These are phyloP conservation scores for Saccopteryx leptura DNA, from an alignment of 2,113 vertebrate species.

Conservation along the genomic window DNA sequence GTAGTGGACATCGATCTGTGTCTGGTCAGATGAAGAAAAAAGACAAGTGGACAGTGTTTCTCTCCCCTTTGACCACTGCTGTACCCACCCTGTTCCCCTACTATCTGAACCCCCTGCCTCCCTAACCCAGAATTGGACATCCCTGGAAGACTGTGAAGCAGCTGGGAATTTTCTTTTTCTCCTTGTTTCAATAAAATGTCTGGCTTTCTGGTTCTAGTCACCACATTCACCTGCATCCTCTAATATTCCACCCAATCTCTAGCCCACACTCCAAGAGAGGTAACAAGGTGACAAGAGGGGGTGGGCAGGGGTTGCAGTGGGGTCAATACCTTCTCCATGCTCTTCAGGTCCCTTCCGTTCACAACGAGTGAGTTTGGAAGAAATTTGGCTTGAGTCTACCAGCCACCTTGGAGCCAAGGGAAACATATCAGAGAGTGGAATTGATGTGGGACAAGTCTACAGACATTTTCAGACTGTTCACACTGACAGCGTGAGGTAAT, in stretches of 20 bases:
- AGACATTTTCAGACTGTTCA: not conserved
- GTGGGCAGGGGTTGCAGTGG: no score
- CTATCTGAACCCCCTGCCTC: not conserved
- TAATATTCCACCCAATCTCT: not conserved
- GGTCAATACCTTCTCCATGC: not conserved
- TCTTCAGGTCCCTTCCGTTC: not conserved
- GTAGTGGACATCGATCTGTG: not conserved
- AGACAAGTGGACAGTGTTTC: no score
- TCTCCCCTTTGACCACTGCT: not conserved
- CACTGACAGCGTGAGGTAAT: not conserved
- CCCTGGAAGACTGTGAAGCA: not conserved
- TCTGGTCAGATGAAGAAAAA: not conserved
- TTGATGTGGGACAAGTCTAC: not conserved
- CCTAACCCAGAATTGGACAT: not conserved
- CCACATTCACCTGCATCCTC: not conserved
- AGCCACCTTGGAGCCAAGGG: not conserved
- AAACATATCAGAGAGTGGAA: not conserved
- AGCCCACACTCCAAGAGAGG: not conserved
- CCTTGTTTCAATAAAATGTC: not conserved
- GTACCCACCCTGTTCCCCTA: rapidly evolving
- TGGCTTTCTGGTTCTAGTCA: not conserved
- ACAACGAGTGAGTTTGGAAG: not conserved
- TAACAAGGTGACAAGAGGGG: not conserved
- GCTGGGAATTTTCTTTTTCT: not conserved
- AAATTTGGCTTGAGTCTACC: not conserved